Base-by-base conservation (phyloP, 2,888 invertebrate genomes). In the Bedellia somnulentella region DNA sequence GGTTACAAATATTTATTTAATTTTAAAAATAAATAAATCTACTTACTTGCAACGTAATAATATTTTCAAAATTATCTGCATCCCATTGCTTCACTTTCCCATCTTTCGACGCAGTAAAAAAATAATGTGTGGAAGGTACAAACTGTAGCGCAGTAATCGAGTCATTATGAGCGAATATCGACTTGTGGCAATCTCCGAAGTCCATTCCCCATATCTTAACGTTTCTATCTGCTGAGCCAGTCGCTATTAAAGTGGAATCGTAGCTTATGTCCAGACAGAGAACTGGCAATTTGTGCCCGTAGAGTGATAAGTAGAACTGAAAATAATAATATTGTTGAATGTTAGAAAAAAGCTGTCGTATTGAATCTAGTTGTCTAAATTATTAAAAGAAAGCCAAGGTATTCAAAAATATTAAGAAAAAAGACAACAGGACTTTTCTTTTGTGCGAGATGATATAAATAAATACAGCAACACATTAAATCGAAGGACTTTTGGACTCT, bases 181-280 rank as follows among this genome's bases (percentile, higher is more conserved):
- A 95, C 48, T 85, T 85, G 67, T 95, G 97, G 45, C 96, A 97
- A 60, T 99, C 96, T n/a, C 98, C 98, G 58, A 95, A 98, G 66
- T 98, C 96, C 68, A 98, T 80, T 18, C 98, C 98, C 98, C 98
- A 99, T 37, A 99, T 86, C 76, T 97, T 96, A 15, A 98, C 83
- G 57, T 93, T 96, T 23, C 95, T 82, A 73, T 99, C 99, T 0
- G 91, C 90, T 2, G 97, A 96, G 5, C 97, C 98, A 0, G 98
- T 96, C 6, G 86, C 91, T 38, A 98, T 87, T 14, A 98, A 57
- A 6, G 82, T 81, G 0, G 87, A 88, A 57, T 94, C 94, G 42
- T 87, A 86, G 9, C 93, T 93, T 35, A 98, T 93, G 55, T 98
- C 97, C 78, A 98, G 79, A 47, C 92, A 91, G 0, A 91, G 76